Base-by-base conservation (phyloP, 2,113 vertebrate genomes). In the Bos indicus region DNA sequence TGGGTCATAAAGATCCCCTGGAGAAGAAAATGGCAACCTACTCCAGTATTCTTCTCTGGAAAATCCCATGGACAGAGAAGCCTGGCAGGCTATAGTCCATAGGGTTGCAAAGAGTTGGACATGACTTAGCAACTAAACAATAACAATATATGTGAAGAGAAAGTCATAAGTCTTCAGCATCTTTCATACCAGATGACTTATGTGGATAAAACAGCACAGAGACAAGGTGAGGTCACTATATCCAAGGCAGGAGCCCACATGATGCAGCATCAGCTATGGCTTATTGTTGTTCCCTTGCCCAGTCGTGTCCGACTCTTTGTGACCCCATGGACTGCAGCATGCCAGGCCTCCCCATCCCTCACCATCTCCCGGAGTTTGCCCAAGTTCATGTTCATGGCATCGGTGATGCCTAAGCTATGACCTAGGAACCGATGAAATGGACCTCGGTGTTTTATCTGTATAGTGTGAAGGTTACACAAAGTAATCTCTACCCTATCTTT, bases 201-300 rank as follows among this genome's bases (percentile, higher is more conserved):
- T 1, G 6, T 19, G 15, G 15, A 5, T 46, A n/a, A 78, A 28
- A 59, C 6, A n/a, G 7, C 23, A 3, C 7, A 2, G 1, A 36
- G 3, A 28, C 6, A 25, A 11, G 36, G 19, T n/a, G 23, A 48
- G 2, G 9, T 0, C 14, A 33, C 12, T 3, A 1, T 25, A 10
- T 17, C 0, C 6, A 17, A 0, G 5, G 5, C 6, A 48, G 57
- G 43, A 26, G 7, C 23, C 5, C 10, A 26, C 5, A 2, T n/a
- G 4, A 36, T 36, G 33, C 19, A 56, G 52, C 54, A 25, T 23
- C 81, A 25, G n/a, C 52, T 56, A 13, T 84, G 43, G 6, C 23
- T 56, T 3, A 17, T 23, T 4, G 67, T n/a, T 71, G 67, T 71
- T 71, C n/a, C 23, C 2, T 71, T 40, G 19, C 10, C n/a, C 67